Conservation (phyloP, 2,888 invertebrate genomes). For the Lochmaea crataegi region DNA sequence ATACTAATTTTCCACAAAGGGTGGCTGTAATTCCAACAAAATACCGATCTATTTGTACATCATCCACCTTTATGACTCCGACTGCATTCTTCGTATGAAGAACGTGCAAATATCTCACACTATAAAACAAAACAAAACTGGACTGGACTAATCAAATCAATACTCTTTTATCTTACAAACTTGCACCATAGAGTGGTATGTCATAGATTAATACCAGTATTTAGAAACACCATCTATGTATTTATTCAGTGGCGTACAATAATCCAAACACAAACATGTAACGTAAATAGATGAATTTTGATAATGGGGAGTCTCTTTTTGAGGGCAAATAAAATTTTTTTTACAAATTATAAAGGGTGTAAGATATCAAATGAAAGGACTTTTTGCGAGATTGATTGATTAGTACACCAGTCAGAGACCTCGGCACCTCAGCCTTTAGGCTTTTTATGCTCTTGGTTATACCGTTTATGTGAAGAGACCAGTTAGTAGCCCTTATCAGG, state of each 20-base stretch:
- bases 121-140: conserved; percentile 17
- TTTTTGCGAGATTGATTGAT: too few relatives aligned
- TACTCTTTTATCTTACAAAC: conserved; percentile 18
- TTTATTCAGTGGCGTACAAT: background rate
- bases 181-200: conserved; percentile 1
- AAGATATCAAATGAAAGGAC: too few relatives aligned
- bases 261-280: too few relatives aligned
- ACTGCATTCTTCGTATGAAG: conserved; percentile 18
- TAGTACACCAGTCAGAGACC: too few relatives aligned
- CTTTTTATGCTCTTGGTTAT: too few relatives aligned
- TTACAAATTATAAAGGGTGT: too few relatives aligned
- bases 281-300: too few relatives aligned
- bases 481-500: too few relatives aligned
- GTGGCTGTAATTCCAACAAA: background rate
- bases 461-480: too few relatives aligned
- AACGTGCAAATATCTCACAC: conserved; percentile 19
- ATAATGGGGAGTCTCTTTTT: too few relatives aligned
- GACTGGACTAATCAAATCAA: conserved; percentile 23
- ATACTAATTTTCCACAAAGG: background rate
- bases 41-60: background rate
- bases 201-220: background rate
- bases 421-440: too few relatives aligned
- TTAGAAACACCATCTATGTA: conserved; percentile 1
- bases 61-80: background rate
- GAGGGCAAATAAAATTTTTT: too few relatives aligned